Base-by-base conservation (phyloP, 2,113 vertebrate genomes). In the Amblyopsis rosae region DNA sequence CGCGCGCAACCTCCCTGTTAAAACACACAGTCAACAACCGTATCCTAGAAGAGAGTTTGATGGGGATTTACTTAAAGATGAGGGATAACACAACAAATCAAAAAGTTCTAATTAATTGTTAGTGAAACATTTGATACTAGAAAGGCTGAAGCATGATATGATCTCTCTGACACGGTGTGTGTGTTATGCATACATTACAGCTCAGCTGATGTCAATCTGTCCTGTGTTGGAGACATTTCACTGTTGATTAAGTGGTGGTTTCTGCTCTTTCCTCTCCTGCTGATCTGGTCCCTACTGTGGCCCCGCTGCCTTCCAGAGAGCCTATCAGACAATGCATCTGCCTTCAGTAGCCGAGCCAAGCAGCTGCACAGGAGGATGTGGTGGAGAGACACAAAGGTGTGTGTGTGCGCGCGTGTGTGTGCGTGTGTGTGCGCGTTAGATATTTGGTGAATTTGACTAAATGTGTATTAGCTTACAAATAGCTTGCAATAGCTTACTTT, bases 281-380 rank as follows among this genome's bases (percentile, higher is more conserved):
- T 79, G 80, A 87, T 71, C 73, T 59, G 67, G 12, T 59, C 75
- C 63, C 35, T 26, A 83, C 85, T 16, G 49, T 10, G 57, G 9
- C 72, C 72, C 56, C 19, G 69, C 82, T 82, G 77, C 1, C 46
- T 70, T 75, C 67, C 13, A 99, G 98, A 99, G 91, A 98, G 96
- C 86, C 93, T 99, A 64, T 98, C 96, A 33, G 98, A 99, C 92
- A 97, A 99, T 2, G 98, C 98, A 8, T 96, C 98, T 53, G 98
- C 96, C 67, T 99, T 99, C 88, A 98, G 96, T 89, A 99, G 95
- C 91, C 94, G 98, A 93, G 95, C 98, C 90, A 98, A 98, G 89
- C 97, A 99, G 63, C 94, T 99, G 69, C 95, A 97, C 81, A 91
- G 96, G 84, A 96, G 98, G 76, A 98, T 99, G 96, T 98, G 96